A percentile compares a stretch with the other conserved stretches of the same genome.
phyloP scores from a whole-genome alignment of 35 echinoderm and acorn worm species.

The Lytechinus variegatus region DNA sequence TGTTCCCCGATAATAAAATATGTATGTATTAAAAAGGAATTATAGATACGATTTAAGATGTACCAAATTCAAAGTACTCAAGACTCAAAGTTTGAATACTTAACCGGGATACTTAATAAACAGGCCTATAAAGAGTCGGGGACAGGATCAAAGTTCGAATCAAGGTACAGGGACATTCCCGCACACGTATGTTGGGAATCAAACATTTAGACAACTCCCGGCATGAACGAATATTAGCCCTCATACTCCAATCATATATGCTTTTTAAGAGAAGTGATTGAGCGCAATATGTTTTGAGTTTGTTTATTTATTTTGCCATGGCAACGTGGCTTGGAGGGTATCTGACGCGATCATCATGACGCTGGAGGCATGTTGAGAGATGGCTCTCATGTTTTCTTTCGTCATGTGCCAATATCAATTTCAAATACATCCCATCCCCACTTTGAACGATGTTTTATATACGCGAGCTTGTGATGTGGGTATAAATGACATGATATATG shows the following conservation, averaged over 20 bases:
- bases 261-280: background rate
- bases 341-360: background rate
- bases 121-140: no score
- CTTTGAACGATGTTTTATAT: background rate
- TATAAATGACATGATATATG: background rate
- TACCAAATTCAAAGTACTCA: no score
- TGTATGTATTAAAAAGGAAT: no score
- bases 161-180: background rate
- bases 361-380: constrained; percentile 8
- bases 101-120: no score
- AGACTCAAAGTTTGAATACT: no score
- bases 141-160: background rate
- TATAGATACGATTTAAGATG: no score
- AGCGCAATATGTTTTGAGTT: constrained; percentile 23
- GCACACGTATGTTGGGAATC: background rate
- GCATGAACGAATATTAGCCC: background rate
- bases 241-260: background rate
- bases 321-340: background rate
- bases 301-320: constrained; percentile 43
- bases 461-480: background rate
- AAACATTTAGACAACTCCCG: background rate
- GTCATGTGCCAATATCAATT: background rate
- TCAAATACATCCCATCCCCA: background rate
- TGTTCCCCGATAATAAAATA: no score
- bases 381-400: background rate